phyloP scores from a whole-genome alignment of 2,888 invertebrate species.

The Thyatira batis region DNA sequence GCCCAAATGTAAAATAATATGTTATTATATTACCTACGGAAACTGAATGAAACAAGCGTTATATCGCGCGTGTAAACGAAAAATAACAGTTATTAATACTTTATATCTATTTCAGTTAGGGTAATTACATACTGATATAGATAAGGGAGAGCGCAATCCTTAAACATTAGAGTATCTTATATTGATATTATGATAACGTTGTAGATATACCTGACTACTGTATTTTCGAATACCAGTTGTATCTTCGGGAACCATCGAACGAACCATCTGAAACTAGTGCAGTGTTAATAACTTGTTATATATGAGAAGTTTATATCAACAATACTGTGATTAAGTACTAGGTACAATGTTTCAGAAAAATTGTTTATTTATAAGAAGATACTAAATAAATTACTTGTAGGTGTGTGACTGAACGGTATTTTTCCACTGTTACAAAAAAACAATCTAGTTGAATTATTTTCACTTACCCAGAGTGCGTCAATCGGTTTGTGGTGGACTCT shows the following conservation, averaged over 20 bases:
- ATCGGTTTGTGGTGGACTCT: neutral
- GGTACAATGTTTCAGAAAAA: neutral
- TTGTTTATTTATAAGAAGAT: neutral
- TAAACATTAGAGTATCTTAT: conserved; percentile 69
- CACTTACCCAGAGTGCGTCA: neutral
- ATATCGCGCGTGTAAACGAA: neutral
- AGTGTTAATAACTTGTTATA: neutral
- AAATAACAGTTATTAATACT: neutral
- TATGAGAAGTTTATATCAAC: neutral
- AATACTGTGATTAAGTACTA: neutral
- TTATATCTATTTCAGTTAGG: conserved; percentile 36
- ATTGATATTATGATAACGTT: conserved; percentile 72
- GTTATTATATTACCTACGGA: neutral
- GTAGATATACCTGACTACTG: conserved; percentile 55
- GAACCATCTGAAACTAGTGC: neutral
- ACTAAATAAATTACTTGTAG: neutral
- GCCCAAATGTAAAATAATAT: neutral
- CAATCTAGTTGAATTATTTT: neutral
- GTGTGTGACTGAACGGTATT: neutral
- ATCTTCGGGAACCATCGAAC: conserved; percentile 2
- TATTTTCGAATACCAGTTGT: conserved; percentile 42
- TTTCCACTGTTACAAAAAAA: neutral
- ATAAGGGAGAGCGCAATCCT: conserved; percentile 59
- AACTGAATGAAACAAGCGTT: neutral
- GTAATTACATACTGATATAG: conserved; percentile 42